Base-by-base conservation (phyloP, 2,888 invertebrate genomes). In the Plagiodera versicolora region DNA sequence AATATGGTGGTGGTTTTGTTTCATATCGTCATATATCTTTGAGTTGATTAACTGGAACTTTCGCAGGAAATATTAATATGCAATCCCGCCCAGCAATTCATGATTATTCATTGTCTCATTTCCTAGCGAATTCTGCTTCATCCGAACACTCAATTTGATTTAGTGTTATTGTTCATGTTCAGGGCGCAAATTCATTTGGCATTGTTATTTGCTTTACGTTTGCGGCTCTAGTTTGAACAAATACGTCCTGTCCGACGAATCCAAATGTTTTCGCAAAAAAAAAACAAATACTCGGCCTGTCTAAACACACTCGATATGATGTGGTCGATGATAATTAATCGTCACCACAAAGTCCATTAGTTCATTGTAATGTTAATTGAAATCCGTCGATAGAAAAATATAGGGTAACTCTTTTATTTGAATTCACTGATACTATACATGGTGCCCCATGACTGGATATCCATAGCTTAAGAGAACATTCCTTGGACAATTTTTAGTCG, bases 121-220 rank as follows among this genome's bases (percentile, higher is more conserved):
- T 62, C 62, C 62, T 58, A 58, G 47, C 60, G 53, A 58, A 60
- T 61, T 61, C 48, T 57, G 63, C 50, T 52, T 54, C 63, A 57
- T 63, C 44, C 58, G 61, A 61, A 60, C 60, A 63, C 60, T 63
- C 63, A 58, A 62, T 63, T 65, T 67, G 67, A 67, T 67, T 67
- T 65, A 67, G 57, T 64, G 67, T 63, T 67, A 64, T 61, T 61
- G 63, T 63, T 57, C 28, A 39, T 51, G 61, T 56, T 49, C 51
- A 32, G 53, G 53, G 48, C 63, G 53, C 61, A 61, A 59, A 67
- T 67, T 63, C 63, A 64, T 64, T 67, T 52, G 54, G 51, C 63
- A 55, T 61, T 65, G 63, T 65, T 24, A 24, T 24, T 67, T 67
- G 59, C 59, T 67, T 67, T 67, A 56, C 61, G 61, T 67, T 63